Evolutionary conservation across 2,888 invertebrate species (phyloP).

Genomic region (Liodrosophila aerea): DNA sequence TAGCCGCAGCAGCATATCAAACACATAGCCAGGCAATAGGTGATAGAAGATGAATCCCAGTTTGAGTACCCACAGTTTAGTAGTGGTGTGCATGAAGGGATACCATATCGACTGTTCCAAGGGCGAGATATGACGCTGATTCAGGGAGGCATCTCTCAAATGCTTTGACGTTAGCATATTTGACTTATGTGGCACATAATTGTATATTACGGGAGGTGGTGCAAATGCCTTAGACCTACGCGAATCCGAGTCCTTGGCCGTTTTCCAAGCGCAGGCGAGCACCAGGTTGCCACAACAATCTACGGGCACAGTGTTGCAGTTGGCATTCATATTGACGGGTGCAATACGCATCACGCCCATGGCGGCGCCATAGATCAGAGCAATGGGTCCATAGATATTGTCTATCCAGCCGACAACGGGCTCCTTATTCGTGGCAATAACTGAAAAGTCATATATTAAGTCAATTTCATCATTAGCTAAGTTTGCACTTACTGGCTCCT

Average conservation of each 20-base stretch:
- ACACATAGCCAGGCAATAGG: slow-evolving; percentile 85
- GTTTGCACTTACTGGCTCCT: slow-evolving; percentile 60
- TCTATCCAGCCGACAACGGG: slow-evolving; percentile 87
- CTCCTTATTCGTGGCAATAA: slow-evolving; percentile 82
- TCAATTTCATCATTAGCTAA: background rate
- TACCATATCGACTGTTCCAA: slow-evolving; percentile 87
- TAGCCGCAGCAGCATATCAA: slow-evolving; percentile 82
- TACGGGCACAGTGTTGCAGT: slow-evolving; percentile 82
- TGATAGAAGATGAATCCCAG: slow-evolving; percentile 85
- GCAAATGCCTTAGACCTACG: background rate
- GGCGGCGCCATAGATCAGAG: slow-evolving; percentile 83
- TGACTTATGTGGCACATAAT: slow-evolving; percentile 91
- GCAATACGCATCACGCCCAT: slow-evolving; percentile 85
- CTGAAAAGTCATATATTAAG: slow-evolving; percentile 13
- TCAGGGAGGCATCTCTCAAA: slow-evolving; percentile 81
- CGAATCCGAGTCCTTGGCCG: slow-evolving; percentile 56
- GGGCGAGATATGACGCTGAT: slow-evolving; percentile 81
- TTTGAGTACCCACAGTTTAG: slow-evolving; percentile 79
- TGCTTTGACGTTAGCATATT: slow-evolving; percentile 91
- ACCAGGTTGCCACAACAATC: slow-evolving; percentile 83
- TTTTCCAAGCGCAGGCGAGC: slow-evolving; percentile 82
- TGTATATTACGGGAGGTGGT: slow-evolving; percentile 84
- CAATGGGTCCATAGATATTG: slow-evolving; percentile 86
- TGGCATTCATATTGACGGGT: slow-evolving; percentile 65
- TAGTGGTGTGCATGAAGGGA: slow-evolving; percentile 83